Percentiles rank a stretch among this genome's conserved stretches.
Evolutionary conservation across 2,888 invertebrate species (phyloP).

Genomic region (Dichetophora obliterata): DNA sequence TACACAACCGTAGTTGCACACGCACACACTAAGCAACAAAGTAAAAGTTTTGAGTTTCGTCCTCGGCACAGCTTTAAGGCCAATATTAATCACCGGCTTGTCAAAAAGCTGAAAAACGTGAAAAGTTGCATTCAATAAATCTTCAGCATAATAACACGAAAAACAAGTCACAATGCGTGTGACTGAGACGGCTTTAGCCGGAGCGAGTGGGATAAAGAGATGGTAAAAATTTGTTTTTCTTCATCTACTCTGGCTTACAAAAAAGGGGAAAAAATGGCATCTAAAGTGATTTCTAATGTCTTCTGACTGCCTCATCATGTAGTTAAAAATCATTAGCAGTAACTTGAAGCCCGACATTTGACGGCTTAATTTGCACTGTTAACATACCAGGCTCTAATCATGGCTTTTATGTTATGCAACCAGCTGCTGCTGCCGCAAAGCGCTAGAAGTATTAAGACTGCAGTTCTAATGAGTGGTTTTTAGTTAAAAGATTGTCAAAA

Average conservation of each 20-base stretch:
- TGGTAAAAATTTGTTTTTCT: too few relatives aligned
- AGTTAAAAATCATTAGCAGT: neutral
- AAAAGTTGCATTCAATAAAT: slow-evolving; percentile 4
- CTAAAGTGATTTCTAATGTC: slow-evolving; percentile 27
- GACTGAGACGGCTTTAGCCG: neutral
- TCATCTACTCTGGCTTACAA: neutral
- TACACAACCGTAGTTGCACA: neutral
- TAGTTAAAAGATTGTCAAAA: slow-evolving; percentile 27
- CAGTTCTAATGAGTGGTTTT: slow-evolving; percentile 22
- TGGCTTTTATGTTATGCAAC: neutral
- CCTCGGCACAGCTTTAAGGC: neutral
- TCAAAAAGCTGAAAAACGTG: slow-evolving; percentile 4
- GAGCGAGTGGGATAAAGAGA: neutral
- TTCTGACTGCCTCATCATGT: neutral
- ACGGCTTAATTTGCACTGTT: slow-evolving; percentile 16
- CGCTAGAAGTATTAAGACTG: neutral
- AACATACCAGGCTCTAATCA: neutral
- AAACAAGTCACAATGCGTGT: neutral
- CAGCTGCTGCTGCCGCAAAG: neutral
- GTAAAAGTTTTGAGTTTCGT: neutral
- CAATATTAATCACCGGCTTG: neutral
- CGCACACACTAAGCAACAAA: neutral
- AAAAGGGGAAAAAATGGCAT: neutral
- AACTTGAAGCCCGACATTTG: neutral
- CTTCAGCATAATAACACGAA: neutral